Base-by-base conservation (phyloP, 2,113 vertebrate species). In the Takifugu bimaculatus region DNA sequence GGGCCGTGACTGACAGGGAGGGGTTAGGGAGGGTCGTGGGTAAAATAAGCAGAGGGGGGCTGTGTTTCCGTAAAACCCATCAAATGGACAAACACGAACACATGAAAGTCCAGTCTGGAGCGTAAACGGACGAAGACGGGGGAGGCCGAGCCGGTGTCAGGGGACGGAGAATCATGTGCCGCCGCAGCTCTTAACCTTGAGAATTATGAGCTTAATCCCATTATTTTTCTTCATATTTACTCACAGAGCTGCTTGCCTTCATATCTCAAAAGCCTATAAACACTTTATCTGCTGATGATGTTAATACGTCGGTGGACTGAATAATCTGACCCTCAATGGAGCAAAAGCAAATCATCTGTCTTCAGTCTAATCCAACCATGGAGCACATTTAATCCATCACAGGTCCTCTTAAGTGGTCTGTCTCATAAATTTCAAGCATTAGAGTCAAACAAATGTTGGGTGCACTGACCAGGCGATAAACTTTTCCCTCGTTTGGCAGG, bases 31-130 rank as follows among this genome's bases (percentile, higher is more conserved):
- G 32, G 77, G 74, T 64, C 72, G 29, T 62, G 72, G 68, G 70
- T 72, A 78, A 70, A 78, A 74, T 45, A 74, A 69, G 59, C 68
- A 75, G 26, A 57, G 1, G 32, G 50, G 35, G 62, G 48, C 32
- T 47, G 11, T 9, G 53, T 53, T 70, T 60, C 51, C 25, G 42
- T 57, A 53, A 65, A 70, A 72, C 55, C 53, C 49, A 70, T 32
- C 60, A 65, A 60, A 76, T 68, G 57, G 47, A 42, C 2, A 4
- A 69, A 70, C 28, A 15, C 1, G 51, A 26, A 9, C 14, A 43
- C 63, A 50, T 59, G 54, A 71, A 59, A 44, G 39, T 44, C 32
- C 15, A 6, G 14, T n/a, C n/a, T 10, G n/a, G 26, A 70, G 57
- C 6, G 50, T 75, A 65, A 83, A 83, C 80, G 76, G 42, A 53